Evolutionary conservation across 2,113 vertebrate genomes (phyloP), one percentile per base, ranked within the genome.

Genomic region (Anhinga rufa): DNA sequence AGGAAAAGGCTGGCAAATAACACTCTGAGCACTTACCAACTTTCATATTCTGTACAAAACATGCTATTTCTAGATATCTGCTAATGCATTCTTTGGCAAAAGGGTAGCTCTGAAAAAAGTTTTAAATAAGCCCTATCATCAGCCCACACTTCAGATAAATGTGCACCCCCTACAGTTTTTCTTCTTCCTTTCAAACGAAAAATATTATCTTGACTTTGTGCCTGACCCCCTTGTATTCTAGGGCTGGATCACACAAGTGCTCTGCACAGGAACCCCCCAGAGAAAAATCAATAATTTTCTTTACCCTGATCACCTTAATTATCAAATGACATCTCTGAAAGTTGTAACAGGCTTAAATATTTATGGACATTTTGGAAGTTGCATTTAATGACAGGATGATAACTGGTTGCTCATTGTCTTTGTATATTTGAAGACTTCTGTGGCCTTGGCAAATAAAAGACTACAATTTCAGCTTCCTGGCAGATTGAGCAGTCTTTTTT

Each of bases 31-130:
- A 80, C 28, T 54, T 46, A 79, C 26, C 22, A 89, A 24, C 61
- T 72, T 40, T 65, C 46, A 22, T 48, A 48, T 72, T 76, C 83
- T 17, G 26, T 60, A 52, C 46, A 82, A 92, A 96, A 20, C 29
- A 36, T 69, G 34, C 70, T 94, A 91, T 96, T 94, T 93, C 74
- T 86, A 72, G 77, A 21, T 65, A 86, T 57, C 81, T 95, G 74
- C 62, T 94, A 91, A 94, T 89, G 83, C 54, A 70, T 93, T 84
- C 58, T 62, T 85, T 93, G 81, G 91, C 91, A 91, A 87, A 90
- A 74, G 75, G 12, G 40, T 42, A 92, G 78, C 48, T 92, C 74
- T 89, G 61, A 85, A 79, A 91, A 82, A 91, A 95, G 74, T 87
- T 92, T 95, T 66, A 85, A 68, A 80, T 66, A 88, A 92, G 42